Conservation (phyloP, 2,113 vertebrate species). For the Plecturocebus donacophilus region DNA sequence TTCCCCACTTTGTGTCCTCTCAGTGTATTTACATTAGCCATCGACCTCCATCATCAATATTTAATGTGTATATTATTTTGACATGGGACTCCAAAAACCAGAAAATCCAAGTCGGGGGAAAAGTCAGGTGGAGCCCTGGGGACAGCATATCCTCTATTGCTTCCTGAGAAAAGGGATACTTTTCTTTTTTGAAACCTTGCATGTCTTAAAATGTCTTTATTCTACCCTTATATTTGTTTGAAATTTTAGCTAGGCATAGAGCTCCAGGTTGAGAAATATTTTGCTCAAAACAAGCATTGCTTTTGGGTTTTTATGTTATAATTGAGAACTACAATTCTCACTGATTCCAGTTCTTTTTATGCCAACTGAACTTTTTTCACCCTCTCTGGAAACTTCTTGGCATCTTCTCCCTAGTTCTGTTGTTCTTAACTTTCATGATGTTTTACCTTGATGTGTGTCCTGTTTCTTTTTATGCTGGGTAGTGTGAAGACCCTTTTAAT, state of each 20-base stretch:
- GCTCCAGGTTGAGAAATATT: neutral
- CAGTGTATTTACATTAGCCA: neutral
- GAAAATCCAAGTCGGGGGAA: neutral
- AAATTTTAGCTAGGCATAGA: neutral
- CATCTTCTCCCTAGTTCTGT: neutral
- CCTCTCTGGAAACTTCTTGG: neutral
- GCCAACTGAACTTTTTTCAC: neutral
- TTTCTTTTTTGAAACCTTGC: neutral
- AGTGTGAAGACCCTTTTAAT: neutral
- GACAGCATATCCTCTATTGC: neutral
- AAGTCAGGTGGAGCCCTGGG: neutral
- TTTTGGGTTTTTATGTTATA: neutral
- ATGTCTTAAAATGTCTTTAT: neutral
- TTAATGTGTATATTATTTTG: neutral
- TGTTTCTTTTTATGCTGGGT: neutral
- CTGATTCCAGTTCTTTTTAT: neutral
- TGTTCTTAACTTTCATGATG: neutral
- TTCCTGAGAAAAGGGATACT: neutral
- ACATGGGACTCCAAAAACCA: neutral
- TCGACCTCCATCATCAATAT: neutral
- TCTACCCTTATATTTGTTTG: neutral
- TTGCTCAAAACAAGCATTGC: neutral
- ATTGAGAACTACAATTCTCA: neutral
- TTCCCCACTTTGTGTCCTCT: neutral
- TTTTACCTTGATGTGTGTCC: neutral